phyloP scores from a whole-genome alignment of 2,888 invertebrate species.

The Muschampia plurimacula region DNA sequence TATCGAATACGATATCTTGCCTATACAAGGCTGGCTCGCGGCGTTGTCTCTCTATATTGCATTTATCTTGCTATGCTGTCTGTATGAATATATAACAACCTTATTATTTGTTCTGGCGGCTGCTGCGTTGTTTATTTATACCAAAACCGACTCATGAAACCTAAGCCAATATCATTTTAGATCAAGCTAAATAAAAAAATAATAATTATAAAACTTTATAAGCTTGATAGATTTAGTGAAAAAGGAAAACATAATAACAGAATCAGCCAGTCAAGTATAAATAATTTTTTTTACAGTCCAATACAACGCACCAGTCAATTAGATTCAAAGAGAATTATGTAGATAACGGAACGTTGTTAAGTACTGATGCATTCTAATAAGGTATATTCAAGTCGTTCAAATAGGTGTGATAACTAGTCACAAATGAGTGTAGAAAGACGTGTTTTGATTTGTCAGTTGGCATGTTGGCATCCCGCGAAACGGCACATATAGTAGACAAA shows the following conservation, averaged over 20 bases:
- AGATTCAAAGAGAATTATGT: slow-evolving; percentile 58
- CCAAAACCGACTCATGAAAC: background rate
- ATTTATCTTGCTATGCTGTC: no score
- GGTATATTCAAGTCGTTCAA: slow-evolving; percentile 63
- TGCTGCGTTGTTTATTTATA: slow-evolving; percentile 44
- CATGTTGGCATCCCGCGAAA: slow-evolving; percentile 56
- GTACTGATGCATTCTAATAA: slow-evolving; percentile 64
- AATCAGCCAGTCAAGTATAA: slow-evolving; percentile 5
- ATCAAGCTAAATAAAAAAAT: background rate
- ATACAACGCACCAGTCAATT: slow-evolving; percentile 57
- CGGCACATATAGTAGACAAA: slow-evolving; percentile 54
- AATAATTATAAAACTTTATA: no score
- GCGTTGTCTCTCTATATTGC: no score
- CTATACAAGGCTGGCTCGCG: no score
- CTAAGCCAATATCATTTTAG: background rate
- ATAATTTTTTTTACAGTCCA: background rate
- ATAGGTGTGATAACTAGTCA: slow-evolving; percentile 48
- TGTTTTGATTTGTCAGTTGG: slow-evolving; percentile 59
- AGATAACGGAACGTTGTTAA: slow-evolving; percentile 64
- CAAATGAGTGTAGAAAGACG: slow-evolving; percentile 57
- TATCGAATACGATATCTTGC: no score
- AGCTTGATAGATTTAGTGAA: background rate
- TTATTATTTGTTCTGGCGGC: slow-evolving; percentile 63
- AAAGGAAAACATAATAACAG: background rate
- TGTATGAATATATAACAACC: no score